phyloP scores from a whole-genome alignment of 1,140 invertebrate species.

The Papilio polytes region DNA sequence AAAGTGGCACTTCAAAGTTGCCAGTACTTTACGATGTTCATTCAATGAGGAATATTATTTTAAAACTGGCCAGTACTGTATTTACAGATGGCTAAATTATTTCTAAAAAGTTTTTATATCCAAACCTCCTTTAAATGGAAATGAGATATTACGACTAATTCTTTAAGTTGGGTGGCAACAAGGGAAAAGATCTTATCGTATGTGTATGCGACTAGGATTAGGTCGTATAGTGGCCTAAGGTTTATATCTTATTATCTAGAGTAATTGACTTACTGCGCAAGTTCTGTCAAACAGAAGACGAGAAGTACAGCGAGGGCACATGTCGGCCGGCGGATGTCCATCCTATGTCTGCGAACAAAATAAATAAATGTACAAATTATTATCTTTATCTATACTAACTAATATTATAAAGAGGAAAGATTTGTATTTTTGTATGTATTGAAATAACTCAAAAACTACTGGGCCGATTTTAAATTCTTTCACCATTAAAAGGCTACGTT shows the following conservation, averaged over 20 bases:
- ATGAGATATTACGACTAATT: too few species aligned
- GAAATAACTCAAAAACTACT: too few species aligned
- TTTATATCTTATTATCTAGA: neutral
- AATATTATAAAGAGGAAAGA: too few species aligned
- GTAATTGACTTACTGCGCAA: slow-evolving; percentile 62
- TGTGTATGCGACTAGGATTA: too few species aligned
- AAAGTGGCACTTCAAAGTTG: slow-evolving; percentile 12
- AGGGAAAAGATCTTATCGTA: too few species aligned
- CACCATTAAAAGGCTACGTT: too few species aligned
- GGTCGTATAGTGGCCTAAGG: too few species aligned
- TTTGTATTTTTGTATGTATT: too few species aligned
- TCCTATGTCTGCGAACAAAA: slow-evolving; percentile 70
- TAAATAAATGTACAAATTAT: neutral
- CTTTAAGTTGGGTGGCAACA: too few species aligned
- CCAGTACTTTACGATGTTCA: slow-evolving; percentile 11
- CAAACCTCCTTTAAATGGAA: too few species aligned
- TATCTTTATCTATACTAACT: neutral
- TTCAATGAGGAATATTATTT: neutral
- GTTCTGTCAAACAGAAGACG: slow-evolving; percentile 60
- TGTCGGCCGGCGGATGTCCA: slow-evolving; percentile 72
- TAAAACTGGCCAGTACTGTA: neutral
- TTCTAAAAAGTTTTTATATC: neutral
- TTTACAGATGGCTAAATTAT: neutral
- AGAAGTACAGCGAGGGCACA: slow-evolving; percentile 66
- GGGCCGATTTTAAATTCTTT: too few species aligned